Base-by-base conservation (phyloP, 2,113 vertebrate species). In the Phocoena phocoena region DNA sequence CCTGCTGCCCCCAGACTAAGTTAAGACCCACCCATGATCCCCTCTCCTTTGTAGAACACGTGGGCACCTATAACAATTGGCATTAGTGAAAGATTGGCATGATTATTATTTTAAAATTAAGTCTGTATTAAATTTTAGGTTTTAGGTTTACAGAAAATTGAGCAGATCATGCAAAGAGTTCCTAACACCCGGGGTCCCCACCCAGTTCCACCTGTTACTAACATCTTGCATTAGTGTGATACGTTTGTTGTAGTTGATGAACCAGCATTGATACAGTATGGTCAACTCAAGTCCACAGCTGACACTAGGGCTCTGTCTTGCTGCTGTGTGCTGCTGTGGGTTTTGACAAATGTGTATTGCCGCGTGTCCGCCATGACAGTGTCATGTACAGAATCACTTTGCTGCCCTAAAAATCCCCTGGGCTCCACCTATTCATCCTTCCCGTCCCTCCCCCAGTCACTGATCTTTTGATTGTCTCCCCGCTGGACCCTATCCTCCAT, bases 161-260 rank as follows among this genome's bases (percentile, higher is more conserved):
- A 28, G 11, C 28, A 31, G 33, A 5, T 10, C 25, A 81, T 15
- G 7, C 62, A 18, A 50, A 62, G 15, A 26, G 31, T 28, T n/a
- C 12, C 44, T 1, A 0, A 26, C 15, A 9, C 3, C 55, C 12
- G 0, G 6, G 6, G 5, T 23, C 44, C 12, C 9, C 2, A 3
- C 36, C 15, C 44, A 1, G 31, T 6, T 6, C 1, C 8, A 25
- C 41, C 2, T 3, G 0, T n/a, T 18, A 11, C 1, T 13, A 13
- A 5, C 26, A 20, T 25, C 76, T 26, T 10, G 21, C 18, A 0
- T 70, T 13, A 1, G 8, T 0, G 6, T 3, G 44, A 3, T 21
- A 0, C 13, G 1, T n/a, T 12, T 65, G 70, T 68, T 67, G 36
- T 12, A 21, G 11, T 1, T 2, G 53, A n/a, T 14, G 53, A 36